Evolutionary conservation across 2,113 vertebrate genomes (phyloP).

Genomic region (Pica pica): DNA sequence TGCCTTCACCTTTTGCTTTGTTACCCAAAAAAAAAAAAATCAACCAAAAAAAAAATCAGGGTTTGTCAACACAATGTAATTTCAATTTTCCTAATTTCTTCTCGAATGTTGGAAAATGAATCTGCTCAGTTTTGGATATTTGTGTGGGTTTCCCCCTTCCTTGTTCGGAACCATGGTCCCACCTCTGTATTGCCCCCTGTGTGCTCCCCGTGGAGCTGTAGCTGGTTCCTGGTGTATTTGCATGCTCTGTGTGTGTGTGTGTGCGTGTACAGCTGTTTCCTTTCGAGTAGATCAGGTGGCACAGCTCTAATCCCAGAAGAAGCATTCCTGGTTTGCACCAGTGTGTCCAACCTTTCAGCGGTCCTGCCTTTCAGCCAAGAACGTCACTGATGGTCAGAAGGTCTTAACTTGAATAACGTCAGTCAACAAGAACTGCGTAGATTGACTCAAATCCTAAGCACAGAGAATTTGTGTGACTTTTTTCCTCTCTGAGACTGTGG

Average conservation of each 20-base stretch:
- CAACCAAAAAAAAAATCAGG: background rate
- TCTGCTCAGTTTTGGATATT: background rate
- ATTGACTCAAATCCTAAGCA: slow-evolving; percentile 41
- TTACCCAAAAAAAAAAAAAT: background rate
- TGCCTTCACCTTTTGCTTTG: slow-evolving; percentile 51
- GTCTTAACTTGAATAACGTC: slow-evolving; percentile 10
- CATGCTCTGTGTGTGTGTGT: background rate
- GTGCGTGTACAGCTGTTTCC: background rate
- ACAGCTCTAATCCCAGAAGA: slow-evolving; percentile 27
- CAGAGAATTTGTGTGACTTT: slow-evolving; percentile 9
- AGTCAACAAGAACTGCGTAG: background rate
- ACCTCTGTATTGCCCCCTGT: background rate
- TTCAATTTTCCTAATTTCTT: background rate
- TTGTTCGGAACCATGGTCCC: background rate
- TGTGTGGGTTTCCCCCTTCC: background rate
- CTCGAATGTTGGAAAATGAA: background rate
- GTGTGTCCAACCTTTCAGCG: background rate
- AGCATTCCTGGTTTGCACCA: slow-evolving; percentile 8
- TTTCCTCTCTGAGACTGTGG: slow-evolving; percentile 15
- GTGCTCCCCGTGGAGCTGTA: background rate
- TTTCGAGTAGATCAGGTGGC: background rate
- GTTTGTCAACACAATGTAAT: slow-evolving; percentile 13
- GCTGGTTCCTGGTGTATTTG: background rate
- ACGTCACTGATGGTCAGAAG: slow-evolving; percentile 18
- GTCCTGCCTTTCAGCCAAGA: slow-evolving; percentile 32